A percentile compares a stretch with the other conserved stretches of the same genome.
Conservation (phyloP, 1,140 invertebrate species). For the Scaptomyza pallida region DNA sequence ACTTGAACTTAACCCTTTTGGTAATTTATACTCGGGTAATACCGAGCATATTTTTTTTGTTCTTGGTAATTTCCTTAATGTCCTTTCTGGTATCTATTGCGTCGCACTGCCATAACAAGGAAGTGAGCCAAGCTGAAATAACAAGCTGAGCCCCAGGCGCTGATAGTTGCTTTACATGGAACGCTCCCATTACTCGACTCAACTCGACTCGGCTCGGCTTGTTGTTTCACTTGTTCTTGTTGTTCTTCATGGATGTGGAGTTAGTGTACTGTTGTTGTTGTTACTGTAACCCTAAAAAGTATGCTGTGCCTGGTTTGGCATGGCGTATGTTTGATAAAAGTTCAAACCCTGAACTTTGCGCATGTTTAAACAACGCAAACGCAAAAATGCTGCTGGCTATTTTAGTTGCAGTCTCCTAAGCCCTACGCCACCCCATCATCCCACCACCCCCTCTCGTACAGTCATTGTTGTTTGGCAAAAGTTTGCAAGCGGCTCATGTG, state of each 20-base stretch:
- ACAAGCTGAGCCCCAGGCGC: constrained; percentile 70
- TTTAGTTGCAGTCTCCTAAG: constrained; percentile 66
- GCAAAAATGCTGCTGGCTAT: constrained; percentile 83
- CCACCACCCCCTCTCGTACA: neutral
- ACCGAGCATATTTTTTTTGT: constrained; percentile 26
- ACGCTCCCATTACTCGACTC: constrained; percentile 3
- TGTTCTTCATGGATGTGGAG: constrained; percentile 37
- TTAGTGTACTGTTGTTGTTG: constrained; percentile 11
- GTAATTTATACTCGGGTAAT: constrained; percentile 62
- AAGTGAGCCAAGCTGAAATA: constrained; percentile 77
- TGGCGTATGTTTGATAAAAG: constrained; percentile 81
- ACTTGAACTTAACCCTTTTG: constrained; percentile 8
- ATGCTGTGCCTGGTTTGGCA: constrained; percentile 44
- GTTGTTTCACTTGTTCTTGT: constrained; percentile 42
- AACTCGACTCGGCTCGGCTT: constrained; percentile 7
- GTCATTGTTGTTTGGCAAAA: constrained; percentile 70
- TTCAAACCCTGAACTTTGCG: constrained; percentile 82
- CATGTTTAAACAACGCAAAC: constrained; percentile 83
- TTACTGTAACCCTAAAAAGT: constrained; percentile 54
- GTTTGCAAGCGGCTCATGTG: constrained; percentile 55
- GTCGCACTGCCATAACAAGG: constrained; percentile 49
- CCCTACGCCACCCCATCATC: neutral
- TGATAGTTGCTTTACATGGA: constrained; percentile 74
- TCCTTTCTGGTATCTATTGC: constrained; percentile 60
- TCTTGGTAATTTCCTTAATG: constrained; percentile 82